Evolutionary conservation across 2,113 vertebrate genomes (phyloP), one percentile per base, ranked within the genome.

Genomic region (Polypterus senegalus): DNA sequence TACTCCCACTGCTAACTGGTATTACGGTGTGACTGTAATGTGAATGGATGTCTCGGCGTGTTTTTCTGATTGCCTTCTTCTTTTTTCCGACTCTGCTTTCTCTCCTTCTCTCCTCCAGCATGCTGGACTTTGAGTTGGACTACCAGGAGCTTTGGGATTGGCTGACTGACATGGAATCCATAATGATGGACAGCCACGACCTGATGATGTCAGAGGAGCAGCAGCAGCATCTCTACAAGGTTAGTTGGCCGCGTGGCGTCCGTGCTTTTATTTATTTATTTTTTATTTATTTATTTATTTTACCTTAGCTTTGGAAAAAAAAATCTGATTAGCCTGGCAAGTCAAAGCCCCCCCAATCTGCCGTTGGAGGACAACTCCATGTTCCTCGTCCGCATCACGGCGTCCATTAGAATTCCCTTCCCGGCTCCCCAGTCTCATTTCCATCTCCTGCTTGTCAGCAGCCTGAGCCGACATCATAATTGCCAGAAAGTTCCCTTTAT

Each of bases 201-300:
- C 87, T 97, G 84, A 89, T 95, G 90, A 94, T 94, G 92, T 97
- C 93, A 86, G 93, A 97, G 79, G 94, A 98, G 73, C 96, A 95
- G 83, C 89, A 90, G 80, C 87, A 85, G 76, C 92, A 97, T 77
- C 92, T 97, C 76, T 96, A 90, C 86, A 97, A 97, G 92, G 95
- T 98, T 81, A 84, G 81, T 6, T 52, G 27, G 27, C 77, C 7
- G 47, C 56, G 3, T 75, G 70, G 75, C 9, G 61, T 83, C 74
- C 74, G 76, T 79, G 77, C 77, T 72, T 86, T 83, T 84, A 81
- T 27, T 27, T 27, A 27, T 27, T 27, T n/a, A n/a, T n/a, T n/a
- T n/a, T 27, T 27, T 27, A 27, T 27, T 27, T 27, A 27, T 27
- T 27, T 27, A 27, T 27, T 27, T 27, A 27, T 27, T 27, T 27